These are phyloP conservation scores for Amblyjoppa fuscipennis DNA, from an alignment of 2,888 invertebrate species.

Conservation along the genomic window DNA sequence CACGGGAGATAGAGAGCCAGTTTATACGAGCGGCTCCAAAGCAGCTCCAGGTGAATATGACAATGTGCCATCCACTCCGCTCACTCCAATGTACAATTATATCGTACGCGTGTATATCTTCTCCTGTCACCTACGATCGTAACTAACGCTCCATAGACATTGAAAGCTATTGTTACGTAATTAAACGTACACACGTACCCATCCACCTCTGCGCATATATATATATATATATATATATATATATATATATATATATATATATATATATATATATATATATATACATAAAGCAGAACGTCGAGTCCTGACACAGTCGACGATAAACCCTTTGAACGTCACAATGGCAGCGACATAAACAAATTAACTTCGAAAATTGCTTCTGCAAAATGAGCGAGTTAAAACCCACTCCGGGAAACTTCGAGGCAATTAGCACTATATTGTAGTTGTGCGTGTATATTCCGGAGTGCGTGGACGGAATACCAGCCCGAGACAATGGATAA, in stretches of 20 bases:
- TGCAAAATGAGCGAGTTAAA: neutral
- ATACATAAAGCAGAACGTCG: neutral
- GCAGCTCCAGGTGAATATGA: neutral
- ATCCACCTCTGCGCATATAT: neutral
- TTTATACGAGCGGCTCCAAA: neutral
- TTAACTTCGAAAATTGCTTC: neutral
- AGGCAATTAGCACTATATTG: constrained; percentile 5
- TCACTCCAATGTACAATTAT: constrained; percentile 39
- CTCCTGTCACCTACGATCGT: constrained; percentile 25
- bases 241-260: neutral
- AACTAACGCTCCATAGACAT: constrained; percentile 51
- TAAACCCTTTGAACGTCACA: constrained; percentile 23
- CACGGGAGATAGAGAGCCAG: neutral
- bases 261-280: neutral
- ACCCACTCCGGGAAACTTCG: neutral
- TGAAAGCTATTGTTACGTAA: constrained; percentile 57
- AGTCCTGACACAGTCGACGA: neutral
- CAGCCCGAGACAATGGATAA: neutral
- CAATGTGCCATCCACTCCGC: neutral
- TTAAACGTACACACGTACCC: constrained; percentile 43
- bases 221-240: neutral
- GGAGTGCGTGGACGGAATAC: constrained; percentile 7
- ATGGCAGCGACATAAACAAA: constrained; percentile 26
- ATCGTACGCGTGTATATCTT: constrained; percentile 31
- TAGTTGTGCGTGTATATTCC: neutral